These are phyloP conservation scores for Monochamus alternatus DNA, from an alignment of 2,888 invertebrate genomes.

Conservation along the genomic window DNA sequence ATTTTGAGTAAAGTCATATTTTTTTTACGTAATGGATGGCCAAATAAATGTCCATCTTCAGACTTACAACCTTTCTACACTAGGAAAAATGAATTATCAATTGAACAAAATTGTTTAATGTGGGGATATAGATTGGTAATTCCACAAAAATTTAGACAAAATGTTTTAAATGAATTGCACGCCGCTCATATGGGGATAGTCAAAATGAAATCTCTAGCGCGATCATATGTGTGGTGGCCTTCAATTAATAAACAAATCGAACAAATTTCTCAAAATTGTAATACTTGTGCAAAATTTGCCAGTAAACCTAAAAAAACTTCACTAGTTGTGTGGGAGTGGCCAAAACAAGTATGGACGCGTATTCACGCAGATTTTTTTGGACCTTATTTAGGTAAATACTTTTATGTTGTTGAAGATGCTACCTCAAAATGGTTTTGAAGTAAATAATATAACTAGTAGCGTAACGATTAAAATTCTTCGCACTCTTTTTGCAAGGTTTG, in stretches of 20 bases:
- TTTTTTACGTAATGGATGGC: slow-evolving; percentile 31
- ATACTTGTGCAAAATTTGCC: slow-evolving; percentile 14
- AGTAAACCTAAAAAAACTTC: too few species aligned
- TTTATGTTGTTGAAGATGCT: not conserved
- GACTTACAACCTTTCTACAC: slow-evolving; percentile 12
- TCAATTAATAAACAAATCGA: slow-evolving; percentile 24
- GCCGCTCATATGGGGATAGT: slow-evolving; percentile 18
- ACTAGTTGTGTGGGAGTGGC: too few species aligned
- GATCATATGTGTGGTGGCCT: slow-evolving; percentile 36
- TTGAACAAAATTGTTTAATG: slow-evolving; percentile 28
- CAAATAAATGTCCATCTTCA: slow-evolving; percentile 8
- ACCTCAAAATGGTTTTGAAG: slow-evolving; percentile 12
- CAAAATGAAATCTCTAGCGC: slow-evolving; percentile 29
- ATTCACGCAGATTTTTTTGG: slow-evolving; percentile 32
- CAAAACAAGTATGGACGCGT: slow-evolving; percentile 24
- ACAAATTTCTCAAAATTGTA: slow-evolving; percentile 12
- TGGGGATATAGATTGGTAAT: slow-evolving; percentile 38
- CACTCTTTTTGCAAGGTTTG: slow-evolving; percentile 18
- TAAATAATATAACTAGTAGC: not conserved
- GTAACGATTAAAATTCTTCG: not conserved
- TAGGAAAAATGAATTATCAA: slow-evolving; percentile 29
- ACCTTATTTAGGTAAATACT: not conserved
- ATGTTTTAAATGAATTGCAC: slow-evolving; percentile 27
- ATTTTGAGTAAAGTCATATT: slow-evolving; percentile 25
- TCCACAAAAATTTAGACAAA: slow-evolving; percentile 16